Evolutionary conservation across 2,113 vertebrate species (phyloP).

Genomic region (Telmatochromis sp.): DNA sequence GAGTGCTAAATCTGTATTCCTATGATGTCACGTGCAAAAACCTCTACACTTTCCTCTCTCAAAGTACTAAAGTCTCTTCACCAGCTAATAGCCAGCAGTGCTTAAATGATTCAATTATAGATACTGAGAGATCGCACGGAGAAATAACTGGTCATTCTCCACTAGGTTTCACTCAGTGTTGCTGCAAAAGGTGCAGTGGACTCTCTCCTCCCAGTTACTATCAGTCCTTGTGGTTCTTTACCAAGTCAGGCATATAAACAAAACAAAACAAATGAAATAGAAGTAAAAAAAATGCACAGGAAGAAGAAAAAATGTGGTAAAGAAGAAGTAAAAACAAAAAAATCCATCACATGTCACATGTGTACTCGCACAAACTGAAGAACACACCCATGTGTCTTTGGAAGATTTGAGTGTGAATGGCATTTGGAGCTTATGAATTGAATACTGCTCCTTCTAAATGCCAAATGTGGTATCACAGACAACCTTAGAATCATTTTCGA

Average conservation of each 20-base stretch:
- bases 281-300: neutral
- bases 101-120: slow-evolving; percentile 68
- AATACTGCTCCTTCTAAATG: slow-evolving; percentile 32
- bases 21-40: neutral
- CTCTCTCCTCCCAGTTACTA: neutral
- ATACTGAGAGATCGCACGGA: slow-evolving; percentile 45
- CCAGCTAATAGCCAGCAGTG: slow-evolving; percentile 40
- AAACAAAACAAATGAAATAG: neutral
- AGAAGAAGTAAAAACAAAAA: neutral
- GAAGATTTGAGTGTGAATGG: slow-evolving; percentile 18
- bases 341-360: neutral
- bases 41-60: neutral
- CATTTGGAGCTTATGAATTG: slow-evolving; percentile 10
- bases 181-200: neutral
- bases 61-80: slow-evolving; percentile 1
- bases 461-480: neutral
- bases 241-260: neutral
- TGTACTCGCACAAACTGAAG: neutral
- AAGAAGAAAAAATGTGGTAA: neutral
- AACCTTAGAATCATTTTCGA: neutral
- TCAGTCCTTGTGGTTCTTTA: neutral
- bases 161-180: slow-evolving; percentile 5
- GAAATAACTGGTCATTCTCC: slow-evolving; percentile 47
- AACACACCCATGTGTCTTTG: neutral
- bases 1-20: slow-evolving; percentile 14